Conservation (phyloP, 53 echinoderm and acorn worm genomes). For the Luidia sarsii region DNA sequence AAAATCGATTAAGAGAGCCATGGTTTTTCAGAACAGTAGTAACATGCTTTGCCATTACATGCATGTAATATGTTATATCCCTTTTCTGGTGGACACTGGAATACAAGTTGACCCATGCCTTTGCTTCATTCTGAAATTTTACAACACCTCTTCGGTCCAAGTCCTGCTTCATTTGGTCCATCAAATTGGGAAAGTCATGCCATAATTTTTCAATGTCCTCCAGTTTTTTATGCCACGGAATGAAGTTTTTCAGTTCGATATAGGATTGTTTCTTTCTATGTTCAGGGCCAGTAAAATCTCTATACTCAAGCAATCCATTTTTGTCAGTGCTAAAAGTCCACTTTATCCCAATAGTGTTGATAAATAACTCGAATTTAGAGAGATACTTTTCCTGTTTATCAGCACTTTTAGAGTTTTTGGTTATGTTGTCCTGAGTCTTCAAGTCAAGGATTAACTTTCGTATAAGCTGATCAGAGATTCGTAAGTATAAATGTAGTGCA, state of each 20-base stretch:
- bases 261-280: background rate
- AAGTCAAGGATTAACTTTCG: constrained; percentile 28
- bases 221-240: constrained; percentile 37
- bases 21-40: background rate
- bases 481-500: constrained; percentile 8
- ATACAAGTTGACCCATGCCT: constrained; percentile 34
- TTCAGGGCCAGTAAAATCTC: constrained; percentile 11
- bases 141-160: background rate
- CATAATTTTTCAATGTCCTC: constrained; percentile 12
- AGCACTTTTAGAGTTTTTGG: background rate
- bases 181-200: constrained; percentile 13
- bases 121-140: constrained; percentile 9
- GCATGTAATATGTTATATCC: constrained; percentile 57
- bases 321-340: constrained; percentile 11
- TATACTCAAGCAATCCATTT: constrained; percentile 22
- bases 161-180: background rate
- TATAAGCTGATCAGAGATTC: constrained; percentile 47
- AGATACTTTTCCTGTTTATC: background rate
- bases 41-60: constrained; percentile 42
- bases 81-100: background rate
- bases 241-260: background rate
- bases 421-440: constrained; percentile 26
- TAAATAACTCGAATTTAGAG: constrained; percentile 23
- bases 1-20: constrained; percentile 19
- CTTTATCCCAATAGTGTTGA: background rate